These are phyloP conservation scores for Acrossocheilus fasciatus DNA, from an alignment of 2,797 vertebrate species.

Conservation along the genomic window DNA sequence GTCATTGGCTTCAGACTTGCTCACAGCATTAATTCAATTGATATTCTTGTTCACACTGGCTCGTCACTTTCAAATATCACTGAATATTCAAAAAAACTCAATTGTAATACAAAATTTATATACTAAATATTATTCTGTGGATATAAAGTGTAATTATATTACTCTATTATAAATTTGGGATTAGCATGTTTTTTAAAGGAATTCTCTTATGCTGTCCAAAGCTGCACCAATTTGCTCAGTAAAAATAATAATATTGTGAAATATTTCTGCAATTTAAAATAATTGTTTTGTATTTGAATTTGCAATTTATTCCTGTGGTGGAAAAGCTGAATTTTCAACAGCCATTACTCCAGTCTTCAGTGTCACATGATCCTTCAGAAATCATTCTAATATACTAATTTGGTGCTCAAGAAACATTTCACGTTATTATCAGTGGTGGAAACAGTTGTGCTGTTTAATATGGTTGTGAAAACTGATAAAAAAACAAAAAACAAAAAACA, in stretches of 20 bases:
- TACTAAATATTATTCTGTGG: neutral
- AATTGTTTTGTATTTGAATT: neutral
- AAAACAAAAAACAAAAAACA: too few relatives aligned
- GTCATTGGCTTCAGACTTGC: neutral
- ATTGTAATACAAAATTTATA: neutral
- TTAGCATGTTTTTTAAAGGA: neutral
- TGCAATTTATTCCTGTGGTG: neutral
- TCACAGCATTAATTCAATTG: neutral
- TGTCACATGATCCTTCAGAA: neutral
- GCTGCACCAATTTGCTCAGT: neutral
- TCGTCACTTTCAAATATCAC: neutral
- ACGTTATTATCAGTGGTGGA: neutral
- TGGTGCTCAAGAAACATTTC: neutral
- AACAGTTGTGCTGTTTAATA: neutral
- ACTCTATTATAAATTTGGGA: neutral
- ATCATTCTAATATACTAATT: neutral
- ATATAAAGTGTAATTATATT: neutral
- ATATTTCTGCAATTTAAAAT: neutral
- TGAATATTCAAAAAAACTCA: neutral
- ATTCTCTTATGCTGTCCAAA: neutral
- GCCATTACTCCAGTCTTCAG: neutral
- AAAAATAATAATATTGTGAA: neutral
- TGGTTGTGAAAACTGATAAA: too few relatives aligned
- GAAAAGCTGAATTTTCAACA: neutral
- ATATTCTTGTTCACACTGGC: constrained; percentile 1